Conservation (phyloP, 2,888 invertebrate genomes). For the Homarus gammarus region DNA sequence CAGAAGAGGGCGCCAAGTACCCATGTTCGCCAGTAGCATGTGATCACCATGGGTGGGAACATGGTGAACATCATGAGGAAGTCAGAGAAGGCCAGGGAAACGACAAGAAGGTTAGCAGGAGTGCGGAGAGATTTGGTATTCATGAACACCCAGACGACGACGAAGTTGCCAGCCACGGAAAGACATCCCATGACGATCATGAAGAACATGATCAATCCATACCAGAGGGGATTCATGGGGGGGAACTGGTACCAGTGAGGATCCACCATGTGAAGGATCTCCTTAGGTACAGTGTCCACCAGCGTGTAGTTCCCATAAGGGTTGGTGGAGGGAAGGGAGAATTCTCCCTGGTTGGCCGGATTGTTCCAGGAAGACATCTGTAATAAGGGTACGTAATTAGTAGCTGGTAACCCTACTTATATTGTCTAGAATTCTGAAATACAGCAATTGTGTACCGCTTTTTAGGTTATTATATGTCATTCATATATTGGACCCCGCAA, state of each 20-base stretch:
- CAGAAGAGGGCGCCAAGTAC: constrained; percentile 78
- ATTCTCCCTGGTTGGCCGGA: constrained; percentile 42
- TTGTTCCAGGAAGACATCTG: constrained; percentile 37
- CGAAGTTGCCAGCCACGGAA: constrained; percentile 75
- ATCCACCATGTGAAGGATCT: constrained; percentile 77
- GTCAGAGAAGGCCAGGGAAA: constrained; percentile 79
- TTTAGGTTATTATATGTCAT: too few relatives aligned
- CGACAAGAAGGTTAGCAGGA: constrained; percentile 79
- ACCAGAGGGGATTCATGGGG: constrained; percentile 77
- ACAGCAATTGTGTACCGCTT: constrained; percentile 77
- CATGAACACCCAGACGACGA: constrained; percentile 76
- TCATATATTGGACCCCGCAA: too few relatives aligned
- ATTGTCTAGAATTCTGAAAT: neutral
- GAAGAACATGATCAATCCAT: constrained; percentile 70
- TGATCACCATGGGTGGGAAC: constrained; percentile 78
- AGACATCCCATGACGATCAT: constrained; percentile 66
- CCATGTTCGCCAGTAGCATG: constrained; percentile 80
- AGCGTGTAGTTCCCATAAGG: constrained; percentile 73
- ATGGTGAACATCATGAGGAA: constrained; percentile 77
- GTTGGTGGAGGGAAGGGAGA: constrained; percentile 74
- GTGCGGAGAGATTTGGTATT: constrained; percentile 78
- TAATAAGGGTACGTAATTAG: neutral
- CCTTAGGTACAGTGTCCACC: constrained; percentile 75
- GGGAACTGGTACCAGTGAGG: constrained; percentile 77
- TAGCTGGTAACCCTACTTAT: neutral